A percentile compares a stretch with the other conserved stretches of the same genome.
These are phyloP conservation scores for Picus viridis DNA, from an alignment of 2,797 vertebrate genomes.

Conservation along the genomic window DNA sequence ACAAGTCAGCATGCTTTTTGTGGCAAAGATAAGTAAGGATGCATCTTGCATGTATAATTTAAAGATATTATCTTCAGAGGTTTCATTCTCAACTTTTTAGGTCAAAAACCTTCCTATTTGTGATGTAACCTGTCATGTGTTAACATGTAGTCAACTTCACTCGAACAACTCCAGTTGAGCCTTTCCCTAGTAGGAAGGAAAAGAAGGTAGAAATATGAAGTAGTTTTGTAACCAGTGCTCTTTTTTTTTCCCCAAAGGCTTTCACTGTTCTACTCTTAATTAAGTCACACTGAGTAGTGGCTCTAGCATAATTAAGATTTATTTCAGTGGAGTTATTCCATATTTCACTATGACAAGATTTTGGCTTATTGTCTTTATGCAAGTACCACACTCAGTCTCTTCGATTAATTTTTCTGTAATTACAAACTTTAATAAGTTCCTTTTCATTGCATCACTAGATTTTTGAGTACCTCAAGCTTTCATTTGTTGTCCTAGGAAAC, in stretches of 20 bases:
- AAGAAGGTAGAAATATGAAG: background rate
- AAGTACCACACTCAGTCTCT: conserved; percentile 33
- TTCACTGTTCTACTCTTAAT: conserved; percentile 44
- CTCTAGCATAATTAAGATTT: conserved; percentile 66
- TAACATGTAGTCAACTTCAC: background rate
- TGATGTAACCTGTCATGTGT: background rate
- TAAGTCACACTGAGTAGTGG: conserved; percentile 58
- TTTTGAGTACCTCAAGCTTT: conserved; percentile 37
- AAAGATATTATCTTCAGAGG: conserved; percentile 49
- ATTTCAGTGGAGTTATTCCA: conserved; percentile 53
- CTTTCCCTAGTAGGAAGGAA: background rate
- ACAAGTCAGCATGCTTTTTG: conserved; percentile 38
- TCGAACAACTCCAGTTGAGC: background rate
- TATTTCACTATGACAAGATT: conserved; percentile 60
- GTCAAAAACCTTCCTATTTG: background rate
- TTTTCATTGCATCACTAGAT: conserved; percentile 34
- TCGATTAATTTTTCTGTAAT: conserved; percentile 60
- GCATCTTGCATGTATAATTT: conserved; percentile 51
- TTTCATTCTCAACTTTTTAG: background rate
- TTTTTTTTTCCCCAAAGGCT: conserved; percentile 22
- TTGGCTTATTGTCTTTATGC: conserved; percentile 57
- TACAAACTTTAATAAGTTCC: conserved; percentile 58
- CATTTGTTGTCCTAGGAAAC: conserved; percentile 12
- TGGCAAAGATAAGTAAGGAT: conserved; percentile 40
- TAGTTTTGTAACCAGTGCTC: background rate